Base-by-base conservation (phyloP, 1,140 invertebrate species). In the Listronotus oregonensis region DNA sequence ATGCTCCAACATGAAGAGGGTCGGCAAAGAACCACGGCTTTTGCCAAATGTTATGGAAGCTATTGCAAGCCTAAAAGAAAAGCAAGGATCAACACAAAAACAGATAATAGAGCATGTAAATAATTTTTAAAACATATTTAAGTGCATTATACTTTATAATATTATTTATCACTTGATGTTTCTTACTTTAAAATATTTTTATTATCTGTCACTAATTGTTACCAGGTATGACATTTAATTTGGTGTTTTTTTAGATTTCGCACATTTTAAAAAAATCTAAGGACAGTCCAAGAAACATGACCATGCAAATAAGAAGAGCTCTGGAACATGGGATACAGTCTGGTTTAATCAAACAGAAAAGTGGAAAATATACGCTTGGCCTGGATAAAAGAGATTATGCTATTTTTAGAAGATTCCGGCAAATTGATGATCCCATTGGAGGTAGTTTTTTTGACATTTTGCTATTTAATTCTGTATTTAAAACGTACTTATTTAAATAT, bases 11-110 rank as follows among this genome's bases (percentile, higher is more conserved):
- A 65, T 65, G 63, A 57, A 58, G 55, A 39, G 32, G 31, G 32
- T 32, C 15, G 34, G 54, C 5, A 66, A 61, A 10, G 57, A 67
- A 63, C 66, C 66, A 6, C 49, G 54, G 39, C 44, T 67, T 12
- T 62, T 67, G 58, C 47, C 52, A 9, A 63, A 57, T 44, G 60
- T 67, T 11, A 67, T 67, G 54, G 66, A 67, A 32, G 66, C 66
- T 15, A 67, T 67, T 31, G 66, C 60, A 39, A 50, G 15, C n/a
- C 34, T 67, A 12, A 67, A 67, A 44, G 66, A 63, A 54, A 42
- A 27, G 12, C 11, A 49, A 1, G 66, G 66, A 0, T 67, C 66
- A 8, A 67, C 59, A 10, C 52, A 67, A 50, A 63, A 63, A 44
- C 59, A 58, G 32, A 67, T 67, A 43, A 56, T 54, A 5, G 66